phyloP scores from a whole-genome alignment of 2,888 invertebrate species.

The Belgica antarctica region DNA sequence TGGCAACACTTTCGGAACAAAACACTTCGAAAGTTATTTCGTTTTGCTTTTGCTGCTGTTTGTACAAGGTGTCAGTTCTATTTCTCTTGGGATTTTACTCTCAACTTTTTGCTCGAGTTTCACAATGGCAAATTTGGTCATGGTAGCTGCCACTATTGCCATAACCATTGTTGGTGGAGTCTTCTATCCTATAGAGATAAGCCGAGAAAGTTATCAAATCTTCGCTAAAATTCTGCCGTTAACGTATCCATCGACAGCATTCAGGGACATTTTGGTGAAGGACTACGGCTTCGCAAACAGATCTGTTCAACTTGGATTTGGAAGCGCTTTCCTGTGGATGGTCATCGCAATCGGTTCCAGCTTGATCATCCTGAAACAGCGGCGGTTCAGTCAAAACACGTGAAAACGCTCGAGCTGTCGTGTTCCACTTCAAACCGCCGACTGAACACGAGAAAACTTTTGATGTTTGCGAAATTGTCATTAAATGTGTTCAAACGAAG shows the following conservation, averaged over 20 bases:
- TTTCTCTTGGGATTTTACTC: constrained; percentile 80
- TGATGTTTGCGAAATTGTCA: no score
- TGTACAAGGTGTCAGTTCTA: constrained; percentile 81
- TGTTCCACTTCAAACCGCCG: no score
- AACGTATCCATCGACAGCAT: background rate
- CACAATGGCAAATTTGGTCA: constrained; percentile 76
- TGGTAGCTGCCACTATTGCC: no score
- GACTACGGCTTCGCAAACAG: background rate
- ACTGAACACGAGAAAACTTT: no score
- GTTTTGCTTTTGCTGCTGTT: constrained; percentile 65
- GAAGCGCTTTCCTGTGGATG: background rate
- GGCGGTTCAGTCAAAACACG: background rate
- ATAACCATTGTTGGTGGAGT: no score
- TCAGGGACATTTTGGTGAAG: background rate
- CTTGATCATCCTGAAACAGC: background rate
- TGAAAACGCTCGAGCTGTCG: no score
- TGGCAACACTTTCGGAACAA: constrained; percentile 53
- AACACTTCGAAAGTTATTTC: constrained; percentile 54
- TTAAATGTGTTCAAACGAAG: background rate
- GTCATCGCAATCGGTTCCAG: background rate
- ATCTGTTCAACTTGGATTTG: background rate
- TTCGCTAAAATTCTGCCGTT: background rate
- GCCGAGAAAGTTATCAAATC: background rate
- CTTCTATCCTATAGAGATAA: background rate
- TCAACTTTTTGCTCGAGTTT: constrained; percentile 77